Conservation (phyloP, 2,113 vertebrate species). For the Phalacrocorax pelagicus region DNA sequence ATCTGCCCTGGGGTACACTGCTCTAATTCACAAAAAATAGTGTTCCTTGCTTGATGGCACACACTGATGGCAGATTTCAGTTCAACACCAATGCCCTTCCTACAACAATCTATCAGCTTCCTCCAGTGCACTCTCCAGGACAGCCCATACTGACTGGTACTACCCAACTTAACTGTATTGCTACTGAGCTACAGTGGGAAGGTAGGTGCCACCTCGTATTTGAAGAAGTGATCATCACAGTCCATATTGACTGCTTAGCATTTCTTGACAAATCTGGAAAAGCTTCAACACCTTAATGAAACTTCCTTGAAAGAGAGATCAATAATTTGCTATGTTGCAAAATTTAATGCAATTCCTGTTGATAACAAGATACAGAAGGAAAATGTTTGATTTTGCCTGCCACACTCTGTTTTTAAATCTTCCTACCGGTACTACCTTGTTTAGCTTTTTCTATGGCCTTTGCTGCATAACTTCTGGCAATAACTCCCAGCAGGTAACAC, state of each 20-base stretch:
- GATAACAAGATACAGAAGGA: not conserved
- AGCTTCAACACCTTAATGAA: slow-evolving; percentile 38
- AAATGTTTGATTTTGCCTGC: not conserved
- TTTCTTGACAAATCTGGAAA: slow-evolving; percentile 40
- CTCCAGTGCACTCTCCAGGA: slow-evolving; percentile 5
- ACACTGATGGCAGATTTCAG: slow-evolving; percentile 27
- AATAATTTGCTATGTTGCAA: slow-evolving; percentile 20
- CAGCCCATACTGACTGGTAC: not conserved
- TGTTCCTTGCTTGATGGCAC: not conserved
- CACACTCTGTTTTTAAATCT: not conserved
- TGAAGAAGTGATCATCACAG: slow-evolving; percentile 38
- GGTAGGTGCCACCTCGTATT: slow-evolving; percentile 1
- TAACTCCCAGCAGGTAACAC: not conserved
- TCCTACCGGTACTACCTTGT: not conserved
- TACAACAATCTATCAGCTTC: slow-evolving; percentile 22
- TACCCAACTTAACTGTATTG: not conserved
- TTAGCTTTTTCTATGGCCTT: not conserved
- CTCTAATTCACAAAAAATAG: not conserved
- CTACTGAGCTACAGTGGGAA: not conserved
- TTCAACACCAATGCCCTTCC: slow-evolving; percentile 5
- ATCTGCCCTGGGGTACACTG: not conserved
- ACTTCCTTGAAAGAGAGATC: slow-evolving; percentile 13
- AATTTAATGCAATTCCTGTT: slow-evolving; percentile 32
- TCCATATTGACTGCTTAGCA: slow-evolving; percentile 13
- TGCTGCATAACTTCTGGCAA: not conserved